Evolutionary conservation across 1,140 invertebrate genomes (phyloP), one percentile per base, ranked within the genome.

Genomic region (Calephelis virginiensis): DNA sequence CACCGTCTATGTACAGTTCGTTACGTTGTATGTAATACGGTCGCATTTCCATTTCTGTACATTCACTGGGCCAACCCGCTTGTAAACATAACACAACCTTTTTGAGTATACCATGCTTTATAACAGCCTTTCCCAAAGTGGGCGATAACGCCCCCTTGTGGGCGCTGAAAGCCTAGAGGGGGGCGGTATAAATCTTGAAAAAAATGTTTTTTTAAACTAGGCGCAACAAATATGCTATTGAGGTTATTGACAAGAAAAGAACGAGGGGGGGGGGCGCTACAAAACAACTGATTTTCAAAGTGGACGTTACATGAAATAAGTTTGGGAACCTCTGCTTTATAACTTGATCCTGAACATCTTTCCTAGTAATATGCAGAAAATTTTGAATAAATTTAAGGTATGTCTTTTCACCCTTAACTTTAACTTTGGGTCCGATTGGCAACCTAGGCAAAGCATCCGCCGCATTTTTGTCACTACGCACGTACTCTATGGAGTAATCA

Each of bases 1-100:
- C 75, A 8, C n/a, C 8, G 9, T 77, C 76, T 13, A 73, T 43
- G 68, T 77, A 75, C 12, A 77, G 28, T 62, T 77, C 73, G 43
- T 77, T 49, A 45, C 67, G 49, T 45, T 68, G 48, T 1, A 49
- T 38, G 40, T 48, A 77, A 66, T 61, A 77, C 2, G 65, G 64
- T 61, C 66, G 53, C 6, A 73, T 10, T 8, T 56, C 13, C 17
- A 60, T 28, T 12, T 68, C 61, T 0, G 17, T 11, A 43, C 61
- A 47, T 4, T 17, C 9, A 0, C 6, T 8, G 5, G 75, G 75
- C 73, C 75, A 77, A 3, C 73, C 75, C 0, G 62, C 63, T 53
- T 63, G 46, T 46, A 73, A 45, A 45, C 73, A 75, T n/a, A 37
- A 14, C 9, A 71, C 43, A 48, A 71, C 17, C 17, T 13, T 59